These are phyloP conservation scores for Yponomeuta plumbellus DNA, from an alignment of 2,888 invertebrate genomes.

Conservation along the genomic window DNA sequence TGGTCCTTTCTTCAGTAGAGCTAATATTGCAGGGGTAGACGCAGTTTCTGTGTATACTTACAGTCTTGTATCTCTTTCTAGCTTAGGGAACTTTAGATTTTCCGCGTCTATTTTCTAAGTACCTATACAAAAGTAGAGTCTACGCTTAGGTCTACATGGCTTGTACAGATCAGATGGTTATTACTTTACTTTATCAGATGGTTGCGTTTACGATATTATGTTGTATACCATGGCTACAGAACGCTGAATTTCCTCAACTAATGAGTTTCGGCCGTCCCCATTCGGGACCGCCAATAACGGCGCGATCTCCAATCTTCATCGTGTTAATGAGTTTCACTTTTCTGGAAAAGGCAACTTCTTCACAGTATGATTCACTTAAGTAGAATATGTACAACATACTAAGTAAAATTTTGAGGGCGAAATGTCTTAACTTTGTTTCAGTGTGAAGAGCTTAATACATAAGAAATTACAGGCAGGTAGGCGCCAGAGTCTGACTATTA, in stretches of 20 bases:
- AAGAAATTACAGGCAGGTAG: background rate
- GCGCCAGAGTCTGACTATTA: background rate
- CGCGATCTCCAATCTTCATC: background rate
- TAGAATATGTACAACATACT: too few relatives aligned
- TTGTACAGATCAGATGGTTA: too few relatives aligned
- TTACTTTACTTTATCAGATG: too few relatives aligned
- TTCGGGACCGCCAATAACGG: background rate
- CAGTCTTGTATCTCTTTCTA: too few relatives aligned
- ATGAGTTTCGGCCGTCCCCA: background rate
- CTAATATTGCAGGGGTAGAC: too few relatives aligned
- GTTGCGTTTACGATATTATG: background rate
- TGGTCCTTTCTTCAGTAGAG: too few relatives aligned
- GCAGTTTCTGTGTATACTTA: too few relatives aligned
- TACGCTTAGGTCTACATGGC: too few relatives aligned
- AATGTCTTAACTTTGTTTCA: background rate
- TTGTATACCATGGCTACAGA: background rate
- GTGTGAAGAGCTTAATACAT: background rate
- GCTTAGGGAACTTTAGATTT: too few relatives aligned
- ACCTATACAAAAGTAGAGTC: too few relatives aligned
- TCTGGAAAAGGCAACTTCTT: background rate
- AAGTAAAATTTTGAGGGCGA: background rate
- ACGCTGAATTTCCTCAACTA: background rate
- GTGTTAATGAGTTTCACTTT: background rate
- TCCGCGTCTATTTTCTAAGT: too few relatives aligned
- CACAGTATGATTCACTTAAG: too few relatives aligned